Percentiles rank a stretch among this genome's conserved stretches.
These are phyloP conservation scores for Entomobrya proxima DNA, from an alignment of 2,888 invertebrate species.

Conservation along the genomic window DNA sequence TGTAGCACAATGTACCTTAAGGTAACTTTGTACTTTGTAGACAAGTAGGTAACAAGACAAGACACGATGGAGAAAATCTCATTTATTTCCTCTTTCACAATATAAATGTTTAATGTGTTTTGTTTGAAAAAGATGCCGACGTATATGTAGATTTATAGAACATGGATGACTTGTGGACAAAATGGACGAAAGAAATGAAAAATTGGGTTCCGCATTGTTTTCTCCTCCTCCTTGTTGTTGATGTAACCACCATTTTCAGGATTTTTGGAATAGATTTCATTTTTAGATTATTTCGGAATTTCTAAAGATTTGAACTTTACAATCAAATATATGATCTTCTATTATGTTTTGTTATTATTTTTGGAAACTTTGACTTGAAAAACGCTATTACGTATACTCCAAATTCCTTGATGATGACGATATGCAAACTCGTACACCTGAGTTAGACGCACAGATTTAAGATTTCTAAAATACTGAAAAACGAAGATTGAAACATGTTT, in stretches of 20 bases:
- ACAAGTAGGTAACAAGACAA: conserved; percentile 33
- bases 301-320: too few relatives aligned
- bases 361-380: too few relatives aligned
- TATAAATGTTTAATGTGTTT: not conserved
- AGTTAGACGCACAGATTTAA: too few relatives aligned
- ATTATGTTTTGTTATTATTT: too few relatives aligned
- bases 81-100: not conserved
- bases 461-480: conserved; percentile 10
- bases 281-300: not conserved
- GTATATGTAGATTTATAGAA: not conserved
- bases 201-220: conserved; percentile 8
- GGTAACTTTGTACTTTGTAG: not conserved
- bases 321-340: too few relatives aligned
- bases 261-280: not conserved
- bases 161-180: conserved; percentile 30
- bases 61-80: not conserved
- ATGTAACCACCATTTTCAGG: not conserved
- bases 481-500: conserved; percentile 57
- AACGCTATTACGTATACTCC: too few relatives aligned
- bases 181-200: conserved; percentile 20
- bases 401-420: too few relatives aligned
- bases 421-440: too few relatives aligned
- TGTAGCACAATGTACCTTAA: not conserved
- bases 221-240: not conserved
- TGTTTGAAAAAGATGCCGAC: conserved; percentile 15